Evolutionary conservation across 1,140 invertebrate genomes (phyloP), one percentile per base, ranked within the genome.

Genomic region (Cyclina sinensis): DNA sequence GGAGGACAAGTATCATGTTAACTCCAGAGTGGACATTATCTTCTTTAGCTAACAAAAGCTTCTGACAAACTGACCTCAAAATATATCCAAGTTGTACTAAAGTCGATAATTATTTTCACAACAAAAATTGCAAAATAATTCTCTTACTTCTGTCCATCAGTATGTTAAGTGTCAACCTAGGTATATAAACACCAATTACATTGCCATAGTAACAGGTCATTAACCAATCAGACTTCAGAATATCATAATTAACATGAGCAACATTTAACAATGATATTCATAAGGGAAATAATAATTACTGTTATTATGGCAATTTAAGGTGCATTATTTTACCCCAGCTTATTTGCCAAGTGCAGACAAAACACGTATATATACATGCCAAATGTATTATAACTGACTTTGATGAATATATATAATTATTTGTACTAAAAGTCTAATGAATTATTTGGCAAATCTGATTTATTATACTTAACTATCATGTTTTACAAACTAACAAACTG

Each of bases 91-190:
- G 65, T 39, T 37, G 2, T 70, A 27, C 65, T 30, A 14, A 70
- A 70, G 35, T 39, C 16, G 65, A 70, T 51, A 76, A 76, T 76
- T 76, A 76, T 37, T 76, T 76, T 76, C 73, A 76, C 73, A 51
- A 54, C n/a, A 76, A 76, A 46, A 48, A 76, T 76, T 27, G 39
- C 39, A 27, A 32, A 76, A 48, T 76, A 32, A 48, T 46, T 48
- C 12, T 74, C 48, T 51, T 24, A 4, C 48, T 51, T 14, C 32
- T 76, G 14, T 18, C 48, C 39, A 30, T 39, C 35, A 76, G 30
- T 76, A 30, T 76, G 24, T 0, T 32, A 30, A 48, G 48, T 27
- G 73, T 76, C 73, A 76, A 76, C 39, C 32, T 46, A 48, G 27
- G 32, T 76, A 54, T 46, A 76, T 76, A 54, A 48, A 54, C 24